Percentiles rank a stretch among this genome's conserved stretches.
Conservation (phyloP, 1,140 invertebrate genomes). For the Meloidogyne hapla region DNA sequence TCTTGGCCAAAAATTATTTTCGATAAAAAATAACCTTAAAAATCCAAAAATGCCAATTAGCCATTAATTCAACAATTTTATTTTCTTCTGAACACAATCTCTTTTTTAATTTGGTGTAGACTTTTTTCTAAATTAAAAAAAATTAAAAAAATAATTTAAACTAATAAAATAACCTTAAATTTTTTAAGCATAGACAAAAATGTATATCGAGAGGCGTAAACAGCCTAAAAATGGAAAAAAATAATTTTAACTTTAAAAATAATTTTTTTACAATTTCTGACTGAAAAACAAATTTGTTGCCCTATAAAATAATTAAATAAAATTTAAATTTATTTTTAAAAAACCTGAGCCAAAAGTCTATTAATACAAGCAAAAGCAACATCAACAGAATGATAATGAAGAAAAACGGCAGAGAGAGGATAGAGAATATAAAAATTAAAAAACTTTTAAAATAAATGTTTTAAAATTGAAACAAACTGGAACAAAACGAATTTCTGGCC, state of each 20-base stretch:
- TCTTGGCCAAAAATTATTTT: no score
- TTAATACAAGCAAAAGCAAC: conserved; percentile 57
- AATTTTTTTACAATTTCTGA: conserved; percentile 40
- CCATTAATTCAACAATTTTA: conserved; percentile 64
- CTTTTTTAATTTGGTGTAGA: conserved; percentile 51
- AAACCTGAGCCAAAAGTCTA: conserved; percentile 47
- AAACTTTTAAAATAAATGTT: not conserved
- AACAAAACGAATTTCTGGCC: conserved; percentile 60
- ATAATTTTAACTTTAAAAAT: not conserved
- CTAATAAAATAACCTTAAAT: conserved; percentile 32
- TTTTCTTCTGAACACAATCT: conserved; percentile 49
- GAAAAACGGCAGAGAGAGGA: conserved; percentile 57
- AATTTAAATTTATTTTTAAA: not conserved
- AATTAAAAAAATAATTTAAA: conserved; percentile 7
- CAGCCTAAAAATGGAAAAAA: conserved; percentile 30
- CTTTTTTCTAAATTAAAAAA: conserved; percentile 23
- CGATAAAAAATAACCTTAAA: conserved; percentile 70
- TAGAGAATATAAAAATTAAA: conserved; percentile 56
- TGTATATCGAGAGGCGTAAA: conserved; percentile 48
- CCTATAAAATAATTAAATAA: conserved; percentile 3
- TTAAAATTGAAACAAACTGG: conserved; percentile 49
- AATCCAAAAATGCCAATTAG: conserved; percentile 94
- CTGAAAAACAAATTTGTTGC: conserved; percentile 51
- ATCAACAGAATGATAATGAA: conserved; percentile 57
- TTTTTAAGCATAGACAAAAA: conserved; percentile 51